Base-by-base conservation (phyloP, 2,113 vertebrate species). In the Pogonocichla stellata region DNA sequence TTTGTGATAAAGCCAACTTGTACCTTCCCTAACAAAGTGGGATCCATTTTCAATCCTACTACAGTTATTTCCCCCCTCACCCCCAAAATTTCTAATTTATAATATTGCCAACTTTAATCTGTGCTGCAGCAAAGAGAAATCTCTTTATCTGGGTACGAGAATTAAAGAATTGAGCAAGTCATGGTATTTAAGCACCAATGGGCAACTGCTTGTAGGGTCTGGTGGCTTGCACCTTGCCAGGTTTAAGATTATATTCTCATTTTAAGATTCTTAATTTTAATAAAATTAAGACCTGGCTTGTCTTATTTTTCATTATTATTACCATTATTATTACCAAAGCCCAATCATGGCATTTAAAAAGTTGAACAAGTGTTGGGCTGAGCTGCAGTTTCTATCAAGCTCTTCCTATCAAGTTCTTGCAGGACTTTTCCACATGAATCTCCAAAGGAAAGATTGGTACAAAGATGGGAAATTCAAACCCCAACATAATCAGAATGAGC, bases 61-160 rank as follows among this genome's bases (percentile, higher is more conserved):
- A 7, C 5, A 15, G 10, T 24, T 54, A 19, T 9, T 40, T 3
- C 3, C 0, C 2, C 20, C 5, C 13, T 3, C 13, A 38, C 38
- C 4, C 38, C 38, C 38, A 40, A 40, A 40, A 53, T 87, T 58
- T 56, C 13, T 54, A 5, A 26, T 42, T 74, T 74, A 26, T 77
- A 24, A 31, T 43, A 8, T 50, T 50, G 3, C 6, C 8, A 43
- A 5, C 7, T 36, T 72, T 33, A 25, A 15, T 17, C 43, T 43
- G 6, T 9, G 34, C 26, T 95, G 14, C 8, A 84, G 29, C 12
- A 84, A 91, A 84, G 17, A 67, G 8, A 19, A 78, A 38, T 81
- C 24, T 8, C 12, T 34, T 43, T 47, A 1, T 16, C 17, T 15
- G 22, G 2, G 3, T 36, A 29, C 57, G 5, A 77, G 5, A 45